Base-by-base conservation (phyloP, 92 coral and sea anemone species). In the Ricordea florida region DNA sequence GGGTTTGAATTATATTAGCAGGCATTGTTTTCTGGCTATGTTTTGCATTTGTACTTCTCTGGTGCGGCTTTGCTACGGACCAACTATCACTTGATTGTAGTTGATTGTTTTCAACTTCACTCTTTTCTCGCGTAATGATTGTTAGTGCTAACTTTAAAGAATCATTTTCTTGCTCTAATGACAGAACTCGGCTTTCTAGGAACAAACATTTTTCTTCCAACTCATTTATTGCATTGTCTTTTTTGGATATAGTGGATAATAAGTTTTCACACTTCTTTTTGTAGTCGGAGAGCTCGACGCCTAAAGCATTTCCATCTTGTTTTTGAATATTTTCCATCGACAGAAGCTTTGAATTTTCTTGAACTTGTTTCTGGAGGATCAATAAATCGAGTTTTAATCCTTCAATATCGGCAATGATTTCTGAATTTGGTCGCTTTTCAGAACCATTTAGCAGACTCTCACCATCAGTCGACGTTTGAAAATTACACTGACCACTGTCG, bases 61-160 rank as follows among this genome's bases (percentile, higher is more conserved):
- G n/a, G n/a, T n/a, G n/a, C n/a, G n/a, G n/a, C n/a, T n/a, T 50
- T 50, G 8, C 15, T 18, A n/a, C 57, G 63, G 21, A 18, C 63
- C 63, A 57, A 31, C 63, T n/a, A 14, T 57, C 63, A 32, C 63
- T 57, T 57, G 42, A 57, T 13, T 29, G n/a, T 57, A 32, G 43
- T 32, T 57, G 42, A 10, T 57, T 57, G 63, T 57, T 57, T 57
- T 57, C 63, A 30, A 31, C 63, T 30, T 57, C 63, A 31, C 42
- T 57, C 63, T 57, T 57, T 57, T 57, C 63, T 29, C 21, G 63
- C 63, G 21, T 57, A 57, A 57, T 57, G 63, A 57, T 57, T 43
- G 46, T 58, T 58, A 58, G 6, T 58, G 66, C 66, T 1, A 49
- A 27, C 53, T 27, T 46, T 17, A 46, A 27, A 27, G 53, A 46